A percentile compares a stretch with the other conserved stretches of the same genome.
Conservation (phyloP, 2,113 vertebrate species). For the Pristiophorus japonicus region DNA sequence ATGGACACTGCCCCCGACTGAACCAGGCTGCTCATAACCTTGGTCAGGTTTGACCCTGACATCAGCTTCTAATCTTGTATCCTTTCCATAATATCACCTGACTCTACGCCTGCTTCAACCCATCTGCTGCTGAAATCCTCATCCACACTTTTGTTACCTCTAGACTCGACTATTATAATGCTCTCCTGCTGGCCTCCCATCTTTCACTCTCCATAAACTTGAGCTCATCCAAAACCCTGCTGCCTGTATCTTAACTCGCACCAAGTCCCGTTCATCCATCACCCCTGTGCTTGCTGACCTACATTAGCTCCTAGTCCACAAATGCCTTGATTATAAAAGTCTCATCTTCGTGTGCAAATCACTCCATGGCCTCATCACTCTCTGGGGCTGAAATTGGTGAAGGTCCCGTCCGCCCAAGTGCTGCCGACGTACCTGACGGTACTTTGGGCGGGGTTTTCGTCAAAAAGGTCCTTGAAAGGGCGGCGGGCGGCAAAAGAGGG, state of each 20-base stretch:
- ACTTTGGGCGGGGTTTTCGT: no score
- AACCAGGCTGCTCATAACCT: no score
- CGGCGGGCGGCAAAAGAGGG: no score
- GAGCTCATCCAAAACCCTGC: neutral
- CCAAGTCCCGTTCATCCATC: neutral
- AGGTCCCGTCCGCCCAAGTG: no score
- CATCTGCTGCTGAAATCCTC: neutral
- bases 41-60: no score
- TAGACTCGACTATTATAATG: neutral
- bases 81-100: no score
- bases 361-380: neutral
- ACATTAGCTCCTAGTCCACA: neutral
- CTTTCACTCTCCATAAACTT: neutral
- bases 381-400: no score
- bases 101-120: neutral
- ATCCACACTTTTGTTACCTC: neutral
- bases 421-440: no score
- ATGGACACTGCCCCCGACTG: no score
- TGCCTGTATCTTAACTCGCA: neutral
- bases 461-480: no score
- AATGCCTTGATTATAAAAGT: neutral
- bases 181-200: neutral
- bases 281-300: neutral
- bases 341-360: neutral
- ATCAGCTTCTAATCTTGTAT: no score